These are phyloP conservation scores for Spinus pinus DNA, from an alignment of 2,797 vertebrate species.

Conservation along the genomic window DNA sequence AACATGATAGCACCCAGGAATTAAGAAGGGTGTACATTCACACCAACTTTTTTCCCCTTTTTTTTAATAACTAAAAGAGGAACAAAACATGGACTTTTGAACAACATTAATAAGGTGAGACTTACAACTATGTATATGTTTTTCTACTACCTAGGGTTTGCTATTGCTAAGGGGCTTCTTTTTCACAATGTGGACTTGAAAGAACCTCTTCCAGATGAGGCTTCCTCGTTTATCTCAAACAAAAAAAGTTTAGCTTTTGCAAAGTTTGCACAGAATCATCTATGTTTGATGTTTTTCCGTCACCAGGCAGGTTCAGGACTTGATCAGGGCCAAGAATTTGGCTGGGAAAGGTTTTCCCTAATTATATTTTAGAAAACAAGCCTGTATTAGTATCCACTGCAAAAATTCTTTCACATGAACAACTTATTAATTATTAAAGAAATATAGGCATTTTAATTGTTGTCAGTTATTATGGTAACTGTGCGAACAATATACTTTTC, in stretches of 20 bases:
- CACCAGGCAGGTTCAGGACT: too few relatives aligned
- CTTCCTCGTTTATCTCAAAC: neutral
- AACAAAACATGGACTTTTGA: neutral
- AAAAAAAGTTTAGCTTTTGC: too few relatives aligned
- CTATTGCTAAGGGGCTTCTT: neutral
- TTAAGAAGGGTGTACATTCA: neutral
- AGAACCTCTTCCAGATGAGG: neutral
- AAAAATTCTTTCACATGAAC: neutral
- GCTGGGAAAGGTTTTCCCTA: neutral
- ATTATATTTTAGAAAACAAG: neutral
- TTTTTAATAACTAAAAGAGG: neutral
- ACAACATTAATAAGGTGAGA: neutral
- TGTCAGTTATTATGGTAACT: neutral
- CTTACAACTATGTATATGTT: too few relatives aligned
- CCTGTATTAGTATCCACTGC: neutral
- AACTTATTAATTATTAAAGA: neutral
- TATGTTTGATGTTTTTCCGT: too few relatives aligned
- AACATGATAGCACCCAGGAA: neutral
- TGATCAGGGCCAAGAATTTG: neutral
- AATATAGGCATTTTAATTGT: neutral
- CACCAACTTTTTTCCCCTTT: neutral
- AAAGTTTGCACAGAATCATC: too few relatives aligned
- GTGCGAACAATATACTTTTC: neutral
- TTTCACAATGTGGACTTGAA: neutral
- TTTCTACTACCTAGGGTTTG: neutral